A percentile compares a stretch with the other conserved stretches of the same genome.
Evolutionary conservation across 2,888 invertebrate genomes (phyloP).

Genomic region (Cinara cedri): DNA sequence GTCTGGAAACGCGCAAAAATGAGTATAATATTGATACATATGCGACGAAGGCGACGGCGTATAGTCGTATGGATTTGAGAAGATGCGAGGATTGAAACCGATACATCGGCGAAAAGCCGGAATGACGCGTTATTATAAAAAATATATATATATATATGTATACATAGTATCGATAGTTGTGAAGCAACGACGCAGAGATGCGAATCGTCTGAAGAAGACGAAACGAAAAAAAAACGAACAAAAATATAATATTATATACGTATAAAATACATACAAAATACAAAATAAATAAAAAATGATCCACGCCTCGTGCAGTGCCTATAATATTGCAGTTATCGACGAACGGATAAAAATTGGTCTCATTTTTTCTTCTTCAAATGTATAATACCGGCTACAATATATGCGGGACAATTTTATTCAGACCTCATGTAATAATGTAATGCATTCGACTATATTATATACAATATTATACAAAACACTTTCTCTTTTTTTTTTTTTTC

Average conservation of each 20-base stretch:
- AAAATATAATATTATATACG: not conserved
- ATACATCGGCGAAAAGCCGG: constrained; percentile 10
- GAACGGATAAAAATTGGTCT: constrained; percentile 1
- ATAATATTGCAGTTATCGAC: not conserved
- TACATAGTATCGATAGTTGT: constrained; percentile 14
- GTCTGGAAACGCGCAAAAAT: constrained; percentile 34
- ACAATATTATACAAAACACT: not conserved
- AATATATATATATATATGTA: too few species aligned
- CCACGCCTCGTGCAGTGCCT: too few species aligned
- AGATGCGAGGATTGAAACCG: not conserved
- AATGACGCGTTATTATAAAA: constrained; percentile 19
- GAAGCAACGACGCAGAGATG: not conserved
- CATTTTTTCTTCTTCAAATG: not conserved
- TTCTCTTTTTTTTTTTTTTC: too few species aligned
- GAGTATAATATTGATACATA: not conserved
- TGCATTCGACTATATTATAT: not conserved
- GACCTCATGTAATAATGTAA: not conserved
- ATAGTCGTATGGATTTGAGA: not conserved
- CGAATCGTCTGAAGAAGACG: too few species aligned
- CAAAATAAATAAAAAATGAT: not conserved
- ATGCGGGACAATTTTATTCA: constrained; percentile 29
- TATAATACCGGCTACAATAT: constrained; percentile 1
- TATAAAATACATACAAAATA: too few species aligned
- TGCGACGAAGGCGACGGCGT: not conserved
- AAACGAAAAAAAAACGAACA: too few species aligned